Conservation (phyloP, 1,140 invertebrate species). For the Pogonus chalceus region DNA sequence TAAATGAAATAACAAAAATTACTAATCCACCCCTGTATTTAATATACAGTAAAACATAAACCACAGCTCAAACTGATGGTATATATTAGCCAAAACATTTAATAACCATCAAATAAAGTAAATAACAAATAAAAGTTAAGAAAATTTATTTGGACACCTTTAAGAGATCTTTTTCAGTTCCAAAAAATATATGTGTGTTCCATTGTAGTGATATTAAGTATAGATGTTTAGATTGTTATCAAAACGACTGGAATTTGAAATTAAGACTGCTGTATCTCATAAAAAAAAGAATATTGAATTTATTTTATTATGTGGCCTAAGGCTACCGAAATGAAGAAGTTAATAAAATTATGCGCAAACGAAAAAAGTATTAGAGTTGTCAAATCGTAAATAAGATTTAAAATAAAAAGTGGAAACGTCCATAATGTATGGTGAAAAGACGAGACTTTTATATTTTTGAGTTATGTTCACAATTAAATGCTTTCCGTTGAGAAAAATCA, state of each 20-base stretch:
- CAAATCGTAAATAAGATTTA: not conserved
- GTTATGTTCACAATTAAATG: not conserved
- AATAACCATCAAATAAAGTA: too few species aligned
- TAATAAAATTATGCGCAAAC: not conserved
- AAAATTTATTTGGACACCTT: too few species aligned
- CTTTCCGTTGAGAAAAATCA: too few species aligned
- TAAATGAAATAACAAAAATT: too few species aligned
- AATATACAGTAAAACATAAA: too few species aligned
- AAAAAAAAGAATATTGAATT: not conserved
- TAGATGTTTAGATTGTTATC: conserved; percentile 5
- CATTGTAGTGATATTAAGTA: not conserved
- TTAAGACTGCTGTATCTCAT: not conserved
- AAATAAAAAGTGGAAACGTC: not conserved
- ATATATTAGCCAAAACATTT: too few species aligned
- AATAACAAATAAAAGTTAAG: too few species aligned
- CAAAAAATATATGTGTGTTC: not conserved
- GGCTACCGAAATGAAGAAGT: not conserved
- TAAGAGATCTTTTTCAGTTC: too few species aligned
- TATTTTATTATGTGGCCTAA: not conserved
- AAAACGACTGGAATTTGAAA: conserved; percentile 1
- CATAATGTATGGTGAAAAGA: not conserved
- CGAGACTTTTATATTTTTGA: not conserved
- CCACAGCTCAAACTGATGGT: too few species aligned
- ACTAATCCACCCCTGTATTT: too few species aligned
- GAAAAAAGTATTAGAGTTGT: not conserved